Percentiles rank a stretch among this genome's conserved stretches.
Evolutionary conservation across 2,113 vertebrate species (phyloP).

Genomic region (Microtus pennsylvanicus): DNA sequence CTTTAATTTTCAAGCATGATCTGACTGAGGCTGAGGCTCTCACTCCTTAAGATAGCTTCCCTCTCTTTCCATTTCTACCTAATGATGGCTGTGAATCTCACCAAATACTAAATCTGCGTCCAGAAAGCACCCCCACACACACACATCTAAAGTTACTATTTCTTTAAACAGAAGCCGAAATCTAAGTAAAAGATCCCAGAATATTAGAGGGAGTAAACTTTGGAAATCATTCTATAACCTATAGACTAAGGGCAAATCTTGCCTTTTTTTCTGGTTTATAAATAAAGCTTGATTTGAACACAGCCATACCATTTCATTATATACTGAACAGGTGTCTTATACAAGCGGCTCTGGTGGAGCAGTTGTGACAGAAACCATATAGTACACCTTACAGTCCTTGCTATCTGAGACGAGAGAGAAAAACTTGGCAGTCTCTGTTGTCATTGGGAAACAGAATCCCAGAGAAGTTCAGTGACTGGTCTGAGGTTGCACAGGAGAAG

Average conservation of each 20-base stretch:
- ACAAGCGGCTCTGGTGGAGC: neutral
- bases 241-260: neutral
- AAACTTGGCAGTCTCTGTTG: neutral
- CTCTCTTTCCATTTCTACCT: neutral
- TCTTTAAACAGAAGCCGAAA: constrained; percentile 42
- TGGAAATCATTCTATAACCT: constrained; percentile 40
- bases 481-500: neutral
- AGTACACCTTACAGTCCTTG: neutral
- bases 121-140: fast-evolving
- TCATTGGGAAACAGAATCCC: neutral
- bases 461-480: neutral
- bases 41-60: neutral
- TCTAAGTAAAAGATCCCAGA: constrained; percentile 9
- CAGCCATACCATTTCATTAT: neutral
- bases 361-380: neutral
- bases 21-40: neutral
- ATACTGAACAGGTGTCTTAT: neutral
- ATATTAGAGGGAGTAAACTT: neutral
- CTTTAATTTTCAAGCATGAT: constrained; percentile 19
- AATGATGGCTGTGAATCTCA: neutral
- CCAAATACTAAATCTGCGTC: neutral
- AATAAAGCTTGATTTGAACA: constrained; percentile 21
- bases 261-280: neutral
- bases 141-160: constrained; percentile 5
- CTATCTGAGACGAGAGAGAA: neutral